phyloP scores from a whole-genome alignment of 1,140 invertebrate genomes.

The Pachypeltis micranthus region DNA sequence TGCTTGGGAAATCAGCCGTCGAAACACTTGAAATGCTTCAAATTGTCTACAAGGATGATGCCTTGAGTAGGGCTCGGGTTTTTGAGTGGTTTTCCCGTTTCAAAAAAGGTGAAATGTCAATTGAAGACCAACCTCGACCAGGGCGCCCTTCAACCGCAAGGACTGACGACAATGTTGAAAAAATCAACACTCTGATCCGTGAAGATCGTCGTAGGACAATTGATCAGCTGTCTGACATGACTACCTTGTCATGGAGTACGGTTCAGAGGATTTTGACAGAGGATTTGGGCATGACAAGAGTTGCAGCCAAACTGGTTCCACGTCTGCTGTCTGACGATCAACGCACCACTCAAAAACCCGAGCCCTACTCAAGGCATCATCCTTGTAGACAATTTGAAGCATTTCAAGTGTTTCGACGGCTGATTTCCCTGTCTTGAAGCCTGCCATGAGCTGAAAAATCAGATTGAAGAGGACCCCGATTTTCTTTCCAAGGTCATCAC shows the following conservation, averaged over 20 bases:
- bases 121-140: conserved; percentile 25
- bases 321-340: conserved; percentile 17
- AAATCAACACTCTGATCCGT: conserved; percentile 22
- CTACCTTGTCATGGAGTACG: conserved; percentile 15
- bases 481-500: conserved; percentile 15
- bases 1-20: too few relatives aligned
- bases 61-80: conserved; percentile 20
- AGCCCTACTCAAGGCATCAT: too few relatives aligned
- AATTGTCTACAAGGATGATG: too few relatives aligned
- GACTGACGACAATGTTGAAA: conserved; percentile 29
- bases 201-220: conserved; percentile 27
- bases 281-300: conserved; percentile 20
- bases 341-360: too few relatives aligned
- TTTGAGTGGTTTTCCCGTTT: conserved; percentile 24
- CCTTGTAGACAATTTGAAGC: too few relatives aligned
- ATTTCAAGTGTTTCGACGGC: too few relatives aligned
- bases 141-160: conserved; percentile 26
- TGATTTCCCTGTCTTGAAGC: conserved; percentile 16
- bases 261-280: conserved; percentile 23
- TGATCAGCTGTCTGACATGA: conserved; percentile 23
- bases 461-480: conserved; percentile 15
- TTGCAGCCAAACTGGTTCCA: conserved; percentile 15
- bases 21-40: conserved; percentile 5
- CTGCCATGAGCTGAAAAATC: conserved; percentile 21
- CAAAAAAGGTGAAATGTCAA: conserved; percentile 22